A percentile compares a stretch with the other conserved stretches of the same genome.
These are phyloP conservation scores for Hippoglossus hippoglossus DNA, from an alignment of 2,797 vertebrate species.

Conservation along the genomic window DNA sequence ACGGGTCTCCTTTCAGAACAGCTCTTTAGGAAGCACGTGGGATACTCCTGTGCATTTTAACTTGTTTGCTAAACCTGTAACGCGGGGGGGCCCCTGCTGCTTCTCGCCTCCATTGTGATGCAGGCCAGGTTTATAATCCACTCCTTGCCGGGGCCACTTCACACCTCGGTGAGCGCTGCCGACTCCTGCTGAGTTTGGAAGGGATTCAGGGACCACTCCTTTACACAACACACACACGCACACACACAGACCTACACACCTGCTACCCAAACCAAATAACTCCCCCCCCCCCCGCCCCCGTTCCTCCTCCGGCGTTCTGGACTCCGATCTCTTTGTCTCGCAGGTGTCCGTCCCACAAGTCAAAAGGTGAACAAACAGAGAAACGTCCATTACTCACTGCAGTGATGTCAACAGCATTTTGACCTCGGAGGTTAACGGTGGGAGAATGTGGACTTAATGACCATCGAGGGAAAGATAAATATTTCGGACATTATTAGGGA, in stretches of 20 bases:
- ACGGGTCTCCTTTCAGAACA: slow-evolving; percentile 51
- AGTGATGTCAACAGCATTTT: slow-evolving; percentile 60
- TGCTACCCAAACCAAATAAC: slow-evolving; percentile 66
- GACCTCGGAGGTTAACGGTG: slow-evolving; percentile 58
- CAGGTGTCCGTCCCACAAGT: slow-evolving; percentile 65
- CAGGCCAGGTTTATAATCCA: slow-evolving; percentile 71
- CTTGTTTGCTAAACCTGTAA: slow-evolving; percentile 69
- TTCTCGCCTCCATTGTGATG: slow-evolving; percentile 79
- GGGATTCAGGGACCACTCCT: slow-evolving; percentile 61
- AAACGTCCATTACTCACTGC: slow-evolving; percentile 61
- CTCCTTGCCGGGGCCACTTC: slow-evolving; percentile 71
- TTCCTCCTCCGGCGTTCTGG: slow-evolving; percentile 23
- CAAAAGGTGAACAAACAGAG: slow-evolving; percentile 75
- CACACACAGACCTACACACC: slow-evolving; percentile 52
- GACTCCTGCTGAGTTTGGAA: slow-evolving; percentile 70
- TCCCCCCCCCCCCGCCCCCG: slow-evolving; percentile 25
- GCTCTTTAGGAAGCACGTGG: slow-evolving; percentile 43
- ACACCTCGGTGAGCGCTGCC: slow-evolving; percentile 68
- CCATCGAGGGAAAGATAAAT: slow-evolving; percentile 73
- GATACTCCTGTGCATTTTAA: slow-evolving; percentile 56
- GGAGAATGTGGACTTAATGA: slow-evolving; percentile 62
- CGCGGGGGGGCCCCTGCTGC: slow-evolving; percentile 53
- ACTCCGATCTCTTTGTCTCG: slow-evolving; percentile 59
- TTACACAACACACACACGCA: slow-evolving; percentile 36
- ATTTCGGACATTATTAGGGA: slow-evolving; percentile 60